A percentile compares a stretch with the other conserved stretches of the same genome.
These are phyloP conservation scores for Siniperca scherzeri DNA, from an alignment of 2,797 vertebrate genomes.

Conservation along the genomic window DNA sequence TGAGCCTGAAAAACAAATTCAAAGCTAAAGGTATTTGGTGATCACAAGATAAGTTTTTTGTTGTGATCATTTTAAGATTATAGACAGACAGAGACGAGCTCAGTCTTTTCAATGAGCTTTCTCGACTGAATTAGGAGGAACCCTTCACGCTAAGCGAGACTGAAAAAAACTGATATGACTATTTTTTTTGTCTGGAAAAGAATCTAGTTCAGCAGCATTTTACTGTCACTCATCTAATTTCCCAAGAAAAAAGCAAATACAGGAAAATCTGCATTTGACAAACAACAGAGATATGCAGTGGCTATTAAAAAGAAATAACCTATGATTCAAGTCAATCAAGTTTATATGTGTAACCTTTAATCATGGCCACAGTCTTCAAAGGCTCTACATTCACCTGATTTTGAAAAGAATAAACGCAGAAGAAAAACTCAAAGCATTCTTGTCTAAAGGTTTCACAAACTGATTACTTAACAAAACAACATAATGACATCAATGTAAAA, in stretches of 20 bases:
- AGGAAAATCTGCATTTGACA: neutral
- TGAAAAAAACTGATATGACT: neutral
- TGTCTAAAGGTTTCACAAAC: neutral
- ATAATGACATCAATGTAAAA: neutral
- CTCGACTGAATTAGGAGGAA: neutral
- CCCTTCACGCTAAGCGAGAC: neutral
- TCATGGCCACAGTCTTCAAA: neutral
- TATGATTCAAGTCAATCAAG: neutral
- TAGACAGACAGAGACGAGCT: neutral
- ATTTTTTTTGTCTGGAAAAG: neutral
- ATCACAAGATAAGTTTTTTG: neutral
- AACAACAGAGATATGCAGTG: neutral
- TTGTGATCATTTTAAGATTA: neutral
- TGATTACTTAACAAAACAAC: neutral
- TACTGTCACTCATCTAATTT: neutral
- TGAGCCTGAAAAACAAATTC: neutral
- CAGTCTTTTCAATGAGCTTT: neutral
- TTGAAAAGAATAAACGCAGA: neutral
- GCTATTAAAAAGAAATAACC: neutral
- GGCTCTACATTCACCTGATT: neutral
- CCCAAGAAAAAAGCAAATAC: neutral
- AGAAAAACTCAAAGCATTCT: neutral
- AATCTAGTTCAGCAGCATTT: neutral
- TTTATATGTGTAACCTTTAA: neutral
- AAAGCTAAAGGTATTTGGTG: slow-evolving; percentile 6